These are phyloP conservation scores for Cairina moschata DNA, from an alignment of 2,113 vertebrate species.

Conservation along the genomic window DNA sequence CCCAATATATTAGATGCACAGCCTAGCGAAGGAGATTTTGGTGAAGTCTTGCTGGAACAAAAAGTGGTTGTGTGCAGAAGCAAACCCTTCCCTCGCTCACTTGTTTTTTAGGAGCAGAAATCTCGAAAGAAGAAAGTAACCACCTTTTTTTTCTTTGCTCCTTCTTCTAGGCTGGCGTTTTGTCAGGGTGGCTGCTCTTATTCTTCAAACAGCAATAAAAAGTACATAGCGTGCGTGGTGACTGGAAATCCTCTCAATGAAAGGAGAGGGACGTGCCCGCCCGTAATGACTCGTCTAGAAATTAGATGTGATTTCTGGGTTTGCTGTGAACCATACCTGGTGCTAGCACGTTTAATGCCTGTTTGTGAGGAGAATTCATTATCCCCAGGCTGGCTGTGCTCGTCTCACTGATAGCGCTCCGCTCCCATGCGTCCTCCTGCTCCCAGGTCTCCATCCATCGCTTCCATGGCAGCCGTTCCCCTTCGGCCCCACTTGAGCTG, in stretches of 20 bases:
- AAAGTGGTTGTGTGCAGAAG: constrained; percentile 39
- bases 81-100: constrained; percentile 23
- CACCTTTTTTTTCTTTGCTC: constrained; percentile 5
- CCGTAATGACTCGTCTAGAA: not conserved
- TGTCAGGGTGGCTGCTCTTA: not conserved
- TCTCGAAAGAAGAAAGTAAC: constrained; percentile 28
- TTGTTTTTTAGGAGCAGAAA: not conserved
- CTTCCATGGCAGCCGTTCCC: not conserved
- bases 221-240: not conserved
- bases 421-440: not conserved
- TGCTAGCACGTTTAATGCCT: not conserved
- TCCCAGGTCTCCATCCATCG: not conserved
- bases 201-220: not conserved
- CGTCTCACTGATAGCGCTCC: accelerated
- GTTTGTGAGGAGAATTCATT: not conserved
- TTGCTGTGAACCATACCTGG: not conserved
- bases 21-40: constrained; percentile 52
- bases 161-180: not conserved
- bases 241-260: not conserved
- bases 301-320: not conserved
- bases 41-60: constrained; percentile 61
- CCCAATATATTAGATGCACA: constrained; percentile 14
- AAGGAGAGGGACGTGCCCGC: not conserved
- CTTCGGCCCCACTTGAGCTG: accelerated
- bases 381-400: not conserved